phyloP scores from a whole-genome alignment of 1,140 invertebrate species.

The Ips nitidus region DNA sequence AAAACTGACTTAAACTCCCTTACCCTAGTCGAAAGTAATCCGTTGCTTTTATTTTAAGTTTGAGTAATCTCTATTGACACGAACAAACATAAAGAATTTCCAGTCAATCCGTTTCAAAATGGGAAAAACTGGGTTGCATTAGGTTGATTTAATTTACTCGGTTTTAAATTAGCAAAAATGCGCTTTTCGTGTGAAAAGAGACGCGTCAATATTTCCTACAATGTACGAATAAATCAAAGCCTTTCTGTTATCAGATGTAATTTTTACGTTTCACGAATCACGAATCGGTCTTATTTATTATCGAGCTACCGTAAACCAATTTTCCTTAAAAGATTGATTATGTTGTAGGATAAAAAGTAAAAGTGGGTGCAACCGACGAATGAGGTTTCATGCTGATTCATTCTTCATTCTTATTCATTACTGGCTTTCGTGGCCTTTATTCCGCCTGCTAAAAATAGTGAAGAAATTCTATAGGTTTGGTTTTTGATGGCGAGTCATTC shows the following conservation, averaged over 20 bases:
- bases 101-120: too few species aligned
- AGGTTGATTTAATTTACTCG: too few species aligned
- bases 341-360: constrained; percentile 21
- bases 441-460: constrained; percentile 16
- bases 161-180: too few species aligned
- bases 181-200: too few species aligned
- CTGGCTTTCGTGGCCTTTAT: constrained; percentile 18
- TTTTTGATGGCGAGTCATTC: background rate
- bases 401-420: constrained; percentile 32
- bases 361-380: constrained; percentile 27
- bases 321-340: constrained; percentile 27
- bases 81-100: too few species aligned
- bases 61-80: too few species aligned
- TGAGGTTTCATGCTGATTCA: constrained; percentile 26
- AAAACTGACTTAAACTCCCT: background rate
- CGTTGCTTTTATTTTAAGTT: too few species aligned
- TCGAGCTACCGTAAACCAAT: constrained; percentile 15
- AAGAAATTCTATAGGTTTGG: constrained; percentile 12
- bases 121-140: too few species aligned
- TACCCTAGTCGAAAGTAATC: background rate
- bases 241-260: background rate
- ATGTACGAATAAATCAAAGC: background rate
- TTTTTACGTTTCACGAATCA: constrained; percentile 11
- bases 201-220: too few species aligned
- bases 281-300: constrained; percentile 17